Evolutionary conservation across 2,797 vertebrate genomes (phyloP).

Genomic region (Catamblyrhynchus diadema): DNA sequence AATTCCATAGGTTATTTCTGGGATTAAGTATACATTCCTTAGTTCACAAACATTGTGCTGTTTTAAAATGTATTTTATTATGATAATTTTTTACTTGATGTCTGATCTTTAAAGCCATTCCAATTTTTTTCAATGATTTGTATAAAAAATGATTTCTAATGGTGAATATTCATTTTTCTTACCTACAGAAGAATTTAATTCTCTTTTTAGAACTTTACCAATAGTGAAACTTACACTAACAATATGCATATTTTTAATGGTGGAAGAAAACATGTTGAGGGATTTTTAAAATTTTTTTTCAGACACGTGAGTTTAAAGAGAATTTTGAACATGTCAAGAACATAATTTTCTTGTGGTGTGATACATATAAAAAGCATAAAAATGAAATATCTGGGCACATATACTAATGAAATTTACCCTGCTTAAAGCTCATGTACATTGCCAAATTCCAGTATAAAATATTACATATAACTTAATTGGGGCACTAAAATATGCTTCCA

Average conservation of each 20-base stretch:
- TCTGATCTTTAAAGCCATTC: background rate
- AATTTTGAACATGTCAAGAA: background rate
- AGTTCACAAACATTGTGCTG: rapidly evolving
- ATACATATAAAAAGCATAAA: background rate
- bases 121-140: background rate
- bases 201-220: background rate
- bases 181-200: background rate
- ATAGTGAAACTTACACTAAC: background rate
- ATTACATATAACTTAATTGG: background rate
- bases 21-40: background rate
- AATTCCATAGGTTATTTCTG: background rate
- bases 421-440: background rate
- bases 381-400: background rate
- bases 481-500: background rate
- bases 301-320: background rate
- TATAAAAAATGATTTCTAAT: background rate
- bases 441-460: background rate
- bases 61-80: background rate
- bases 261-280: background rate
- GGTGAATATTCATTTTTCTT: background rate
- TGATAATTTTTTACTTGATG: background rate
- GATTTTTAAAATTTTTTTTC: background rate
- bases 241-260: background rate
- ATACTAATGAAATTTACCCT: background rate
- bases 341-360: background rate